Evolutionary conservation across 2,888 invertebrate species (phyloP).

Genomic region (Arrhopalites spinosus): DNA sequence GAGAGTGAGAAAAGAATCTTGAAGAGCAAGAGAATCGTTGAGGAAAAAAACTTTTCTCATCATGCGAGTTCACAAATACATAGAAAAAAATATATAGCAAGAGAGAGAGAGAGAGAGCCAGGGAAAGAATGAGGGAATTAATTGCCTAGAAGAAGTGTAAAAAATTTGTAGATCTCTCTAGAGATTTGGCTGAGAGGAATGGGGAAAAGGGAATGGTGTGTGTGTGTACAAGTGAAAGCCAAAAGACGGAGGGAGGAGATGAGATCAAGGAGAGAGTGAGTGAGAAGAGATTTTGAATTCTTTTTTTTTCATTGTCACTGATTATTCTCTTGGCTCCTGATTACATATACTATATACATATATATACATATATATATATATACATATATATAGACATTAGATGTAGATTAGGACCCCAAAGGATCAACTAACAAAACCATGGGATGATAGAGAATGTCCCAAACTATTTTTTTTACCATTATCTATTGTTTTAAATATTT

Average conservation of each 20-base stretch:
- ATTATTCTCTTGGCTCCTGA: background rate
- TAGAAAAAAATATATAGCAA: constrained; percentile 8
- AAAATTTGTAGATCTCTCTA: constrained; percentile 21
- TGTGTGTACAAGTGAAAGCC: background rate
- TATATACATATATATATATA: background rate
- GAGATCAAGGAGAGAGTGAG: background rate
- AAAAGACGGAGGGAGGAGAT: too few relatives aligned
- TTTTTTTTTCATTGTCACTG: constrained; percentile 6
- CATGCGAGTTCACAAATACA: constrained; percentile 7
- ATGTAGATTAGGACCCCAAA: background rate
- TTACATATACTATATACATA: background rate
- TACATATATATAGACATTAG: background rate
- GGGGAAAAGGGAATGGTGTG: background rate
- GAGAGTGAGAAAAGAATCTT: background rate
- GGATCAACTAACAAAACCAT: background rate
- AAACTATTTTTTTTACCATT: background rate
- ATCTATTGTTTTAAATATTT: too few relatives aligned
- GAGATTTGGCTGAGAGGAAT: background rate
- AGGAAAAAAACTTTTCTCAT: constrained; percentile 33
- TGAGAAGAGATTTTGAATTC: background rate
- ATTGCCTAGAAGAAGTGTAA: constrained; percentile 37
- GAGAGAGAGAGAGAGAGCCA: background rate
- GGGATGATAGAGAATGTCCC: background rate
- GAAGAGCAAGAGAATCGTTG: background rate
- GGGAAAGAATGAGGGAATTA: constrained; percentile 24